Conservation (phyloP, 2,888 invertebrate genomes). For the Campopleginae sp. region DNA sequence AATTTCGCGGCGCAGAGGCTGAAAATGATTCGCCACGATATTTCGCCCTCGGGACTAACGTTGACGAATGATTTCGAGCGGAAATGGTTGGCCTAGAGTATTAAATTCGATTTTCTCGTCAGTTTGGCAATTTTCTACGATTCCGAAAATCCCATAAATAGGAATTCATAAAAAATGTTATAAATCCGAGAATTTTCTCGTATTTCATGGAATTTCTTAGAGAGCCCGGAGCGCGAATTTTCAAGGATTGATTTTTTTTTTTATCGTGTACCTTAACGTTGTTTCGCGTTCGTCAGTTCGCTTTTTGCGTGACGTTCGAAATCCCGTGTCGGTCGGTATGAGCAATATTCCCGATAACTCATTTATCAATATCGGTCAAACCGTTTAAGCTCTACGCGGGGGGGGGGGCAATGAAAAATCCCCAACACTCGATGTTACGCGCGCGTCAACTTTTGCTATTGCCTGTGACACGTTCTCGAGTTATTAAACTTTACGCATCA, state of each 20-base stretch:
- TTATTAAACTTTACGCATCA: background rate
- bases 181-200: background rate
- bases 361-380: slow-evolving; percentile 4
- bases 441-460: too few species aligned
- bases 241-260: background rate
- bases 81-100: background rate
- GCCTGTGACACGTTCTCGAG: background rate
- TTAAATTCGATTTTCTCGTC: background rate
- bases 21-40: too few species aligned
- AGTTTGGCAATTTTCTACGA: background rate
- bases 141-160: background rate
- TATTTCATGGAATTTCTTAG: background rate
- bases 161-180: background rate
- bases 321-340: background rate
- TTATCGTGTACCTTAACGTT: background rate
- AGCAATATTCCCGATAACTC: background rate
- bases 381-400: background rate
- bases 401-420: slow-evolving; percentile 4
- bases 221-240: background rate
- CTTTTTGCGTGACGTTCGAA: background rate
- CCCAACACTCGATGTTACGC: background rate
- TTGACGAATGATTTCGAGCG: background rate
- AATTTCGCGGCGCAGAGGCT: too few species aligned
- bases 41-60: too few species aligned
- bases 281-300: background rate